A percentile compares a stretch with the other conserved stretches of the same genome.
Evolutionary conservation across 1,140 invertebrate genomes (phyloP).

Genomic region (Helicoverpa armigera): DNA sequence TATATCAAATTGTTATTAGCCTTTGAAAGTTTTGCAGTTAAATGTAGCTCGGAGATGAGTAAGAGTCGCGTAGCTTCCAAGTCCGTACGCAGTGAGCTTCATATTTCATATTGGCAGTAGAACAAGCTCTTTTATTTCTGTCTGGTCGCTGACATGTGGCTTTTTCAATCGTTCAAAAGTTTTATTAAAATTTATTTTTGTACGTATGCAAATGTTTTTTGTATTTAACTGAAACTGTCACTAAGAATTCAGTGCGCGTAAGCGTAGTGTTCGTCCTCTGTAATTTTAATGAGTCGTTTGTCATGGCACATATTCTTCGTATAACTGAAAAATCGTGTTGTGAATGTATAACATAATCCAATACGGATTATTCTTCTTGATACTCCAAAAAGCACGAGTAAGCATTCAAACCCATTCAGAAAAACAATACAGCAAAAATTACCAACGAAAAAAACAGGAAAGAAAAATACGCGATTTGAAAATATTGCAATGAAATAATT

Average conservation of each 20-base stretch:
- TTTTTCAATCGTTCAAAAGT: slow-evolving; percentile 54
- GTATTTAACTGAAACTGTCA: slow-evolving; percentile 8
- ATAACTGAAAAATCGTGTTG: not conserved
- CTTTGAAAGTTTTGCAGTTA: slow-evolving; percentile 45
- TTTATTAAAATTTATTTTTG: slow-evolving; percentile 54
- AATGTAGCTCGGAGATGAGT: slow-evolving; percentile 48
- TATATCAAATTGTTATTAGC: slow-evolving; percentile 16
- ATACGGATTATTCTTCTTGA: slow-evolving; percentile 4
- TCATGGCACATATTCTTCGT: not conserved
- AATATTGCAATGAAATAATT: slow-evolving; percentile 49
- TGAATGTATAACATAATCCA: too few relatives aligned
- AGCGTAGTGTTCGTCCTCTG: not conserved
- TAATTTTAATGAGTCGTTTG: slow-evolving; percentile 7
- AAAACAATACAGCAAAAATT: slow-evolving; percentile 32
- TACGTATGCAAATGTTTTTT: slow-evolving; percentile 16
- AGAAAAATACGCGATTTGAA: slow-evolving; percentile 39
- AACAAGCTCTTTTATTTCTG: slow-evolving; percentile 69
- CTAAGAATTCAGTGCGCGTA: not conserved
- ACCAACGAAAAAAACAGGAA: slow-evolving; percentile 29
- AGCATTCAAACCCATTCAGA: slow-evolving; percentile 24
- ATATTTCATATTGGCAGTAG: slow-evolving; percentile 69
- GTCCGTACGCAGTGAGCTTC: slow-evolving; percentile 65
- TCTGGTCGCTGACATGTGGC: slow-evolving; percentile 67
- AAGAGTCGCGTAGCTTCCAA: slow-evolving; percentile 54
- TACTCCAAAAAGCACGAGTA: slow-evolving; percentile 8